Evolutionary conservation across 2,113 vertebrate genomes (phyloP), one percentile per base, ranked within the genome.

Genomic region (Oxyruncus cristatus): DNA sequence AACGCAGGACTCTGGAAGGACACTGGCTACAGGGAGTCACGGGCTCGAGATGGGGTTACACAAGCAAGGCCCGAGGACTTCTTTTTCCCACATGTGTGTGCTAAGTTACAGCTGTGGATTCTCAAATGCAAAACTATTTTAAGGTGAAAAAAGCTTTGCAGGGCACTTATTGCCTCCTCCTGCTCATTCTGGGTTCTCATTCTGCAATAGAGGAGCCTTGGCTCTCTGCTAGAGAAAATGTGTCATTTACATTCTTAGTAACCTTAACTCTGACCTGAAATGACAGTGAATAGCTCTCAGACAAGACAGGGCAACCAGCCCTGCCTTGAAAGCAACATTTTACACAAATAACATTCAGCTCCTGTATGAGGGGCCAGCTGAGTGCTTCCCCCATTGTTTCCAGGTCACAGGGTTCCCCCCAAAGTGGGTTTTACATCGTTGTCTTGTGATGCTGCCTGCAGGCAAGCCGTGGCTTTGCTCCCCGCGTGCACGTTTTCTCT

Each of bases 221-320:
- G 39, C 42, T 71, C 23, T 14, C 61, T 89, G 61, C 0, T 6
- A 83, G 55, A 28, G n/a, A 90, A 81, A 91, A 89, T 8, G 20
- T 71, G 65, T 74, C 76, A 44, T 50, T 86, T 71, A 30, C 1
- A 5, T 62, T 94, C 76, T 81, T 15, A 28, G 58, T 37, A 92
- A 85, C 73, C 80, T 56, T 79, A 94, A 46, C 80, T 94, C 70
- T 78, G 87, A 91, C 68, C 65, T 78, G 59, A 72, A n/a, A 33
- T 67, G 84, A 61, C 30, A 72, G 65, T 0, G 0, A 86, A 67
- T 35, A 52, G 65, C 58, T 90, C 74, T 90, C 42, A 37, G 58
- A 62, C 1, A 6, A 85, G 50, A 44, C 52, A 71, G 71, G 15
- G 15, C 35, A 71, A 30, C 41, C 58, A 72, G 82, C 20, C 77